These are phyloP conservation scores for Heliconius eleuchia DNA, from an alignment of 1,140 invertebrate species.

Conservation along the genomic window DNA sequence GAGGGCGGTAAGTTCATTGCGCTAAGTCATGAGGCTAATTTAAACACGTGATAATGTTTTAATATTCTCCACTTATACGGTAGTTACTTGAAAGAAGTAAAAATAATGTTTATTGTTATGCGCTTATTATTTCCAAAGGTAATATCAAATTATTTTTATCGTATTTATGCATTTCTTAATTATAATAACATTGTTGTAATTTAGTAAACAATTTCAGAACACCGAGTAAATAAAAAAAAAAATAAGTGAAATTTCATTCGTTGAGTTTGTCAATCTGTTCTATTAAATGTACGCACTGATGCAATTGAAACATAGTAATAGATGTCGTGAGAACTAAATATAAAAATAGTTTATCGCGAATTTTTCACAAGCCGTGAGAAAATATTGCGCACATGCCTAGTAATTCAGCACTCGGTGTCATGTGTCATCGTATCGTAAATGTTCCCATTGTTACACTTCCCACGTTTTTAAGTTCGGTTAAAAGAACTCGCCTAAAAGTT, in stretches of 20 bases:
- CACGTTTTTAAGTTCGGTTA: constrained; percentile 18
- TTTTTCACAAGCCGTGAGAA: constrained; percentile 34
- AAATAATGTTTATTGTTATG: too few relatives aligned
- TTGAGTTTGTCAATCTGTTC: background rate
- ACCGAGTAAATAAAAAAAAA: background rate
- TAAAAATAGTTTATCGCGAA: constrained; percentile 14
- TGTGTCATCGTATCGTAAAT: constrained; percentile 31
- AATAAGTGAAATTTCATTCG: background rate
- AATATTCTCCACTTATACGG: background rate
- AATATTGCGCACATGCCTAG: constrained; percentile 23
- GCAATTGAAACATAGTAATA: background rate
- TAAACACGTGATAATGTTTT: background rate
- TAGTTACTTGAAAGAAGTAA: too few relatives aligned
- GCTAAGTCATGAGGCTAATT: background rate
- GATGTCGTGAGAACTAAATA: constrained; percentile 27
- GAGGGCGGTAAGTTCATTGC: constrained; percentile 9
- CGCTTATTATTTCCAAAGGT: too few relatives aligned
- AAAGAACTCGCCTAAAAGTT: too few relatives aligned
- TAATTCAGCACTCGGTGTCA: constrained; percentile 21
- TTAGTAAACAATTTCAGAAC: too few relatives aligned
- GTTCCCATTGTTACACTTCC: constrained; percentile 32
- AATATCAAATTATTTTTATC: too few relatives aligned
- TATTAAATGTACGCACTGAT: background rate
- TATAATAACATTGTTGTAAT: too few relatives aligned
- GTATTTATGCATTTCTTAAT: too few relatives aligned